Evolutionary conservation across 2,888 invertebrate species (phyloP), one percentile per base, ranked within the genome.

Genomic region (Pardosa pseudoannulata): DNA sequence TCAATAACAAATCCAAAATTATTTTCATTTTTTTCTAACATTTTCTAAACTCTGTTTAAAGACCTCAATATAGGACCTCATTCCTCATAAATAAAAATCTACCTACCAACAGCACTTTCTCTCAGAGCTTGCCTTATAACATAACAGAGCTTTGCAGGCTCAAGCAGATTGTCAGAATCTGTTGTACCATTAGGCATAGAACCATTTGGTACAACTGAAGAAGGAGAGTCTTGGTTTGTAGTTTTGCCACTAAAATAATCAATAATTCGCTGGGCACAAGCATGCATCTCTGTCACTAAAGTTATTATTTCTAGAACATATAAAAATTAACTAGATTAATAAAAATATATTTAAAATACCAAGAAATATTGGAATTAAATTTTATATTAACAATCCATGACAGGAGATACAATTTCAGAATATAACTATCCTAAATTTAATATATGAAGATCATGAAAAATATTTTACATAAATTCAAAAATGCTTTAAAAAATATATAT

Each of bases 201-300:
- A 19, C 79, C 78, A 78, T 73, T 79, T 62, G 36, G 62, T 36
- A 78, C 76, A 79, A 75, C 88, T 29, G 62, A 72, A 27, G 73
- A 79, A 29, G 85, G 76, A 13, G 68, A 71, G n/a, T 82, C 88
- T 31, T 74, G 70, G 13, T 74, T 85, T 19, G 86, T 75, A 31
- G 88, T 89, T 76, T 91, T 90, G 31, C 91, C 91, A 88, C 90
- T 93, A 89, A 94, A 93, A 90, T 93, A 92, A 88, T 94, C 93
- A 81, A 94, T 93, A 70, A 94, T 93, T 88, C 93, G 93, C 90
- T 93, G 93, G 79, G 94, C 93, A 90, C 94, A 94, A 28, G 92
- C 91, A 90, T 94, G 94, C 92, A 94, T 93, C 89, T 94, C 94
- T 90, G 93, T 93, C 36, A 94, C 93, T 79, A 94, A 91, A 79